These are phyloP conservation scores for Erebia ligea DNA, from an alignment of 2,888 invertebrate genomes.

Conservation along the genomic window DNA sequence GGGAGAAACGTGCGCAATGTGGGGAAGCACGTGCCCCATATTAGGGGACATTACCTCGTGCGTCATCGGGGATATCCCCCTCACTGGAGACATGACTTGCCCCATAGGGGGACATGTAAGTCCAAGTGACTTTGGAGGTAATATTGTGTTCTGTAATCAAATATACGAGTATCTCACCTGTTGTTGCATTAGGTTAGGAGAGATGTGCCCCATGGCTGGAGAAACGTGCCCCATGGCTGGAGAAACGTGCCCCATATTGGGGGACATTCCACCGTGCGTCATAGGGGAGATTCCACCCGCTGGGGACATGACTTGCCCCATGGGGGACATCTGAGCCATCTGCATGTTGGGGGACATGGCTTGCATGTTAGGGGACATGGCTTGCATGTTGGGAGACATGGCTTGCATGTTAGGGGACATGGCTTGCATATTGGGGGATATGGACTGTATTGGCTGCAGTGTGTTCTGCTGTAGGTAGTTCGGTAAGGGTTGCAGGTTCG, in stretches of 20 bases:
- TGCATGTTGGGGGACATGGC: slow-evolving; percentile 42
- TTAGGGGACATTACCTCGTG: slow-evolving; percentile 42
- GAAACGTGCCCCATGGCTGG: slow-evolving; percentile 47
- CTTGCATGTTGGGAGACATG: slow-evolving; percentile 40
- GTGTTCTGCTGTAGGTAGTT: slow-evolving; percentile 40
- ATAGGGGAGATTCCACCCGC: slow-evolving; percentile 1
- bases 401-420: slow-evolving; percentile 41
- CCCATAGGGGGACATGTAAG: neutral
- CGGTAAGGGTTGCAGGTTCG: slow-evolving; percentile 28
- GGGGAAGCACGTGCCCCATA: slow-evolving; percentile 47
- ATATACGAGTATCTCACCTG: neutral
- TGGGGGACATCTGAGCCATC: slow-evolving; percentile 24
- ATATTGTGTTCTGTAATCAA: neutral
- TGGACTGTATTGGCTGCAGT: slow-evolving; percentile 37
- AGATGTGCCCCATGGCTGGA: slow-evolving; percentile 34
- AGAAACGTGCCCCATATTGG: slow-evolving; percentile 45
- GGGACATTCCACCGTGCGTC: neutral
- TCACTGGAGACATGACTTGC: slow-evolving; percentile 26
- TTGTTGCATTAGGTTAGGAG: slow-evolving; percentile 29
- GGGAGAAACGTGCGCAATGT: too few species aligned
- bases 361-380: slow-evolving; percentile 42
- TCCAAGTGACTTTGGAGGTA: too few species aligned
- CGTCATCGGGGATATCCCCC: slow-evolving; percentile 42
- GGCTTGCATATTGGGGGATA: slow-evolving; percentile 27
- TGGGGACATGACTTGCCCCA: slow-evolving; percentile 9